Percentiles rank a stretch among this genome's conserved stretches.
phyloP scores from a whole-genome alignment of 2,113 vertebrate genomes.

The Pluvialis apricaria region DNA sequence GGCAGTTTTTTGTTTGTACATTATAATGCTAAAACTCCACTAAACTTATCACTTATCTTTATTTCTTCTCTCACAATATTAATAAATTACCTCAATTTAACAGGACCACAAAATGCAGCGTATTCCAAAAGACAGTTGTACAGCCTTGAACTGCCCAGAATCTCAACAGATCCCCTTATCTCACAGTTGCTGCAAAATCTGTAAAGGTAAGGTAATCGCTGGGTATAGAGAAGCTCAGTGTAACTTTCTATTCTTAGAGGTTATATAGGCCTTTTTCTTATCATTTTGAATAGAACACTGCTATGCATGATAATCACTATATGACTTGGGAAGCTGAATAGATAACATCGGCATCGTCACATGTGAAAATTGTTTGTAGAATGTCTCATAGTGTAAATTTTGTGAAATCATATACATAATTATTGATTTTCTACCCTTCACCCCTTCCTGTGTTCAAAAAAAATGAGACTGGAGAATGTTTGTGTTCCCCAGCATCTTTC shows the following conservation, averaged over 20 bases:
- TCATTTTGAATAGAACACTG: not conserved
- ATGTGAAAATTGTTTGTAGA: slow-evolving; percentile 24
- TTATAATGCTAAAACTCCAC: not conserved
- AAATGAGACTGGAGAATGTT: not conserved
- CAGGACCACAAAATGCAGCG: slow-evolving; percentile 90
- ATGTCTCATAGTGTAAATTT: not conserved
- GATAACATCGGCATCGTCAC: not conserved
- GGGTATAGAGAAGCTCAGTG: not conserved
- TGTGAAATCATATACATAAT: not conserved
- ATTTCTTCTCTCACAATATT: not conserved
- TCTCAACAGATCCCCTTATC: slow-evolving; percentile 87
- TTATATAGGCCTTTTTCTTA: not conserved
- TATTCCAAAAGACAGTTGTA: slow-evolving; percentile 76
- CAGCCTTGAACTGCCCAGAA: slow-evolving; percentile 83
- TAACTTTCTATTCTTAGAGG: not conserved
- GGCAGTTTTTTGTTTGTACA: not conserved
- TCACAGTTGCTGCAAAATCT: slow-evolving; percentile 94
- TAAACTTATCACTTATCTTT: not conserved
- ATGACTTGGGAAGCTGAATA: not conserved
- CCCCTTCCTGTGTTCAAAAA: not conserved
- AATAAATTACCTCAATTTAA: slow-evolving; percentile 18
- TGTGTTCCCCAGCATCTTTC: not conserved
- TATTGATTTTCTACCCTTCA: not conserved
- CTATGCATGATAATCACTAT: not conserved
- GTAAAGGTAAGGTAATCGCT: slow-evolving; percentile 83